Evolutionary conservation across 2,888 invertebrate genomes (phyloP), one percentile per base, ranked within the genome.

Genomic region (Nemapogon koenigi): DNA sequence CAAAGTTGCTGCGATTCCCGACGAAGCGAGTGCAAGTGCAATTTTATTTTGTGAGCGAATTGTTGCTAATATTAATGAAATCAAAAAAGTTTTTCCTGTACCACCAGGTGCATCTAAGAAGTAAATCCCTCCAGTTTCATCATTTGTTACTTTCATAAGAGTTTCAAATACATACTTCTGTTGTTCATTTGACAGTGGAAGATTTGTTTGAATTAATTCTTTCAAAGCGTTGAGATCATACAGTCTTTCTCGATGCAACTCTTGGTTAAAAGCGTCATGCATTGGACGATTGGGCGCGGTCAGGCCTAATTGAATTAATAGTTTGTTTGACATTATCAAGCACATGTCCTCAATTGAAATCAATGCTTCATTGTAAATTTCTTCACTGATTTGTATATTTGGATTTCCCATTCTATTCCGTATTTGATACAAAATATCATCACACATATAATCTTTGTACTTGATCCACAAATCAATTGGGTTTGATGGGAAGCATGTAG

Each of bases 241-340:
- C 46, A 46, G 44, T 46, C 40, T 45, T 47, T 47, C 43, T 46
- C 40, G 43, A 46, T 42, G 46, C 45, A 46, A 49, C 45, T 48
- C 44, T n/a, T n/a, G n/a, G 44, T 46, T 48, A 16, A 44, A 47
- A 46, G 46, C 46, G 48, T 49, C 45, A 46, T 46, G 44, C 42
- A 46, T 46, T 48, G 42, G 45, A 39, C 42, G 44, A 47, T 48
- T 45, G 46, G 49, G 48, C 46, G 46, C 42, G 42, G 45, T 44
- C 42, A 48, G 46, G 35, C 49, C 44, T 45, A 44, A 49, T 46
- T 47, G 44, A 36, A 45, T 47, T 43, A 48, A 43, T 39, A 41
- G 44, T 49, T 46, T 47, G 45, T 42, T 38, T 41, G 43, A 44
- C 37, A 48, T 42, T 44, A 43, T 43, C 44, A 43, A 38, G 42